Evolutionary conservation across 1,140 invertebrate genomes (phyloP), one percentile per base, ranked within the genome.

Genomic region (Sogatella furcifera): DNA sequence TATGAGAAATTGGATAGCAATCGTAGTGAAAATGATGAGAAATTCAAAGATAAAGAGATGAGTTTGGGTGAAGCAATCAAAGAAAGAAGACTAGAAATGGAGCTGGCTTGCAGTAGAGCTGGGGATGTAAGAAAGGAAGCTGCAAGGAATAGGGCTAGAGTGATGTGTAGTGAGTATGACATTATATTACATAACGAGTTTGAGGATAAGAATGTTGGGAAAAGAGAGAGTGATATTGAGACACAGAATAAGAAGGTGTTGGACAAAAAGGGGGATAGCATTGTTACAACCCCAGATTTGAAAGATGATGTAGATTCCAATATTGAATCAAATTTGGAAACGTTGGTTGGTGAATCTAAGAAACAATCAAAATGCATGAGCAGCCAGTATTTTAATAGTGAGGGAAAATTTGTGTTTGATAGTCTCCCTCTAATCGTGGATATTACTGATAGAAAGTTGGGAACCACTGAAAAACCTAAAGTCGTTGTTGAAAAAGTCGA

Each of bases 131-230:
- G 59, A 17, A 21, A 54, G 13, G 17, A 52, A 21, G 59, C 59
- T 41, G 24, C 31, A 1, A 42, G 19, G 38, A 53, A 53, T n/a
- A 54, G 43, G 43, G 44, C 46, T 42, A 53, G 52, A 43, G 52
- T 38, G n/a, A 54, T 54, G 49, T 21, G 4, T 31, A 59, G 31
- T 59, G 57, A 59, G 19, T 59, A 59, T 52, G 52, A 59, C 28
- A 59, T 59, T 13, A 19, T 59, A 15, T 52, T 52, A 6, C 44
- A 42, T n/a, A 52, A 52, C 19, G 56, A 52, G 19, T 31, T 19
- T 13, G 52, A 19, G n/a, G 43, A 38, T 21, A 17, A 44, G 15
- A 44, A 31, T 46, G 43, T 58, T 22, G 31, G 14, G 5, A 3
- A n/a, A 42, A 56, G n/a, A 6, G 8, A 56, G 11, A 4, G 11